Base-by-base conservation (phyloP, 2,888 invertebrate species). In the Coenonympha arcania region DNA sequence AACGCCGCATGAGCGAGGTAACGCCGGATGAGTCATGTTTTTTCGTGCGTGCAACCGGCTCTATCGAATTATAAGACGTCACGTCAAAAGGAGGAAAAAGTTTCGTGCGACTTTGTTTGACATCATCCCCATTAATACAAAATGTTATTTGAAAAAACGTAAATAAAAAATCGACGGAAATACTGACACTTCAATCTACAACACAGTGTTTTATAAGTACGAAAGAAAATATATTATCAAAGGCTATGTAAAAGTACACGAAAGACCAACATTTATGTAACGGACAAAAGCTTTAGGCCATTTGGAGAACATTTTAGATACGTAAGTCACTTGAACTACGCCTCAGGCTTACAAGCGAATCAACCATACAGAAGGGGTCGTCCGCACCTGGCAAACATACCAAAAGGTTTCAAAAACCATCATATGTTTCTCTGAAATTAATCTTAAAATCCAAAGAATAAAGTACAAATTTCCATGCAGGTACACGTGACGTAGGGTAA, bases 321-420 rank as follows among this genome's bases (percentile, higher is more conserved):
- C 52, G 60, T 64, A 63, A 67, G 65, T 63, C 68, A 67, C 67
- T 68, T 65, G 60, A 64, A 59, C 55, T 56, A 39, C 50, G 60
- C 63, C 62, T 48, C 43, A 28, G 61, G 69, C 59, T 43, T 54
- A 58, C 56, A 55, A 56, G 56, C 56, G 60, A 47, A 49, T 55
- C 59, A 54, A 57, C 65, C 60, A 57, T 52, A 55, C 57, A 34
- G 44, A 34, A 58, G 57, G 42, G 31, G 48, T 44, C 51, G 50
- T 43, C 42, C 48, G 24, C 4, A 15, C 45, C 34, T 33, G 50
- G 3, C 3, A 15, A n/a, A 37, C 33, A 31, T 37, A 6, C 9
- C 6, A 26, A 40, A 48, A 36, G 3, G 26, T n/a, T n/a, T 8
- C 36, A 28, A 11, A 39, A 16, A 13, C 2, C 20, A 26, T 36